Evolutionary conservation across 2,888 invertebrate genomes (phyloP).

Genomic region (Euplexia lucipara): DNA sequence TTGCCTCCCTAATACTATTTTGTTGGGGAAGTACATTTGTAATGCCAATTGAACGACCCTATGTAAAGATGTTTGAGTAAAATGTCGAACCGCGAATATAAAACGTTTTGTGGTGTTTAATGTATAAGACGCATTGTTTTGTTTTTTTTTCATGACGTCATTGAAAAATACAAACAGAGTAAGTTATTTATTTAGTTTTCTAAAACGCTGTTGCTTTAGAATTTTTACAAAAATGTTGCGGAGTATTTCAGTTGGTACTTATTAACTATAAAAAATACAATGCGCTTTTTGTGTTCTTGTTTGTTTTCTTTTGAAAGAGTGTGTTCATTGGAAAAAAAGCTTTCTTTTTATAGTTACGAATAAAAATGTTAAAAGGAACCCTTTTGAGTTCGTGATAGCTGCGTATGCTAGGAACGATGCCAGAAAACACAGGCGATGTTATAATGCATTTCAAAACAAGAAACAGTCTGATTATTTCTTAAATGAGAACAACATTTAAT

Average conservation of each 20-base stretch:
- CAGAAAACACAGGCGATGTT: too few species aligned
- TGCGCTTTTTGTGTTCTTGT: not conserved
- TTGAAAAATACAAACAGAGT: not conserved
- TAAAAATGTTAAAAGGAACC: too few species aligned
- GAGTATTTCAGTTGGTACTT: conserved; percentile 6
- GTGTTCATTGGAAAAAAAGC: not conserved
- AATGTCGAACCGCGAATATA: conserved; percentile 9
- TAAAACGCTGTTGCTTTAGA: not conserved
- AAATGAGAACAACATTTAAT: too few species aligned
- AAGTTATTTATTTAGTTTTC: not conserved
- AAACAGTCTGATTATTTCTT: too few species aligned
- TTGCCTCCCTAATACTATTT: conserved; percentile 55
- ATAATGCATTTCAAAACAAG: too few species aligned
- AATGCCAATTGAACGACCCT: conserved; percentile 32
- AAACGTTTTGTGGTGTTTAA: conserved; percentile 10
- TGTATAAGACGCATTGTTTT: not conserved
- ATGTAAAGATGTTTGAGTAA: conserved; percentile 29
- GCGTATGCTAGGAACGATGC: too few species aligned
- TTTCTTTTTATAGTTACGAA: too few species aligned
- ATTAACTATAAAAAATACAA: not conserved
- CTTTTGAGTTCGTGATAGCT: too few species aligned
- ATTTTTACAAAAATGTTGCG: not conserved
- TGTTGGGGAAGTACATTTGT: conserved; percentile 43
- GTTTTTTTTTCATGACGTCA: not conserved
- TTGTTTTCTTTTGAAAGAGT: not conserved